phyloP scores from a whole-genome alignment of 2,888 invertebrate genomes.

The Autographa pulchrina region DNA sequence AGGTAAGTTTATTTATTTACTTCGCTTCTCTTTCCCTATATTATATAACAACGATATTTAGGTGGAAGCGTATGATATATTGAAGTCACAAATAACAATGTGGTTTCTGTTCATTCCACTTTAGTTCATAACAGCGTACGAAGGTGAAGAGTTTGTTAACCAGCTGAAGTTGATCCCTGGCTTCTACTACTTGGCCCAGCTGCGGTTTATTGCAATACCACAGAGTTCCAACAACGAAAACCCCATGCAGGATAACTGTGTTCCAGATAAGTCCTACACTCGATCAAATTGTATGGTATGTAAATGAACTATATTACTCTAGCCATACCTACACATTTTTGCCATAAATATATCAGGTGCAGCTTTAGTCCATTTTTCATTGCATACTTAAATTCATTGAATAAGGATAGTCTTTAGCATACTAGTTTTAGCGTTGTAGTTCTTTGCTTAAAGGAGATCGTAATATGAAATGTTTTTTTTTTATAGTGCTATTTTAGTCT shows the following conservation, averaged over 20 bases:
- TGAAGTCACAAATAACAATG: too few species aligned
- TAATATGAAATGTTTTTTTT: too few species aligned
- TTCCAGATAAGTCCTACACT: conserved; percentile 59
- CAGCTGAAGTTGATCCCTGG: conserved; percentile 67
- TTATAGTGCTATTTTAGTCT: too few species aligned
- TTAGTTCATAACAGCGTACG: conserved; percentile 74
- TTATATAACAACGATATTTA: too few species aligned
- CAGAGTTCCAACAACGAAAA: conserved; percentile 64
- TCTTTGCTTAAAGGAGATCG: too few species aligned
- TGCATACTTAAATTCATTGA: too few species aligned
- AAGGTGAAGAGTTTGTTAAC: conserved; percentile 68
- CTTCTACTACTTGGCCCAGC: conserved; percentile 66
- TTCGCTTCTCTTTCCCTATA: too few species aligned
- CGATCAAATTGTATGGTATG: conserved; percentile 65
- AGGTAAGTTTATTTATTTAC: conserved; percentile 65
- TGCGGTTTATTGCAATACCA: conserved; percentile 67
- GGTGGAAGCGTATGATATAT: too few species aligned
- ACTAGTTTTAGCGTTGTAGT: too few species aligned
- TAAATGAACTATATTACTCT: neutral
- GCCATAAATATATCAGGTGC: too few species aligned
- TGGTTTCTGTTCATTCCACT: conserved; percentile 14
- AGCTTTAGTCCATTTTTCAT: too few species aligned
- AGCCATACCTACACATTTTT: neutral
- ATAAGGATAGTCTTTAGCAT: too few species aligned
- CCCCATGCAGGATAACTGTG: conserved; percentile 62